Evolutionary conservation across 2,113 vertebrate species (phyloP), one percentile per base, ranked within the genome.

Genomic region (Spea multiplicata): DNA sequence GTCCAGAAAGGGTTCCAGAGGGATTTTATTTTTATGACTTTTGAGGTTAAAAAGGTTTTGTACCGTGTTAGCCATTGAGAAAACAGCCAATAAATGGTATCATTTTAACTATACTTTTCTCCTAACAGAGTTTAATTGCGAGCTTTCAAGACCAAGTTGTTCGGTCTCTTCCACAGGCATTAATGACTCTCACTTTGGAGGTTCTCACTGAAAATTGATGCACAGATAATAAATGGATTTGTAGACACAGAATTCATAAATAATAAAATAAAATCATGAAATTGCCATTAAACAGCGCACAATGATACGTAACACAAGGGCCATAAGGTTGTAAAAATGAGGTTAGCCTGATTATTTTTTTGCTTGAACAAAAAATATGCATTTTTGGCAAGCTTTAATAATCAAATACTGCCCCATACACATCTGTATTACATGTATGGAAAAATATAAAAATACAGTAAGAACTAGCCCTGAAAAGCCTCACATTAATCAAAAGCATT

Each of bases 401-500:
- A 71, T 70, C 45, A 62, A 50, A n/a, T 70, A 70, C 66, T 50
- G 55, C 53, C 75, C 59, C 73, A 72, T 57, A 53, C 62, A 79
- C 70, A 79, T 73, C 61, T 73, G 50, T 47, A 79, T 55, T 79
- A 72, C 66, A 72, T 73, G 76, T 73, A 71, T 73, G 62, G 70
- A 44, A 57, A 44, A 12, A 55, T 48, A 61, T 8, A 52, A 77
- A 59, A 59, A 65, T 7, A 61, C 1, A 0, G 72, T 82, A 82
- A 83, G 81, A 77, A 69, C 73, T 84, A 81, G 69, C 83, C 86
- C 75, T 72, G 78, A 87, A 68, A 84, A 85, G 82, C 44, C 9
- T 48, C 61, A 75, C 72, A 76, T 66, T 80, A 74, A 80, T 80
- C 78, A 87, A 79, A 62, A 55, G n/a, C 66, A 79, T 72, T 79